phyloP scores from a whole-genome alignment of 2,888 invertebrate genomes.

The Stegana nigrithorax region DNA sequence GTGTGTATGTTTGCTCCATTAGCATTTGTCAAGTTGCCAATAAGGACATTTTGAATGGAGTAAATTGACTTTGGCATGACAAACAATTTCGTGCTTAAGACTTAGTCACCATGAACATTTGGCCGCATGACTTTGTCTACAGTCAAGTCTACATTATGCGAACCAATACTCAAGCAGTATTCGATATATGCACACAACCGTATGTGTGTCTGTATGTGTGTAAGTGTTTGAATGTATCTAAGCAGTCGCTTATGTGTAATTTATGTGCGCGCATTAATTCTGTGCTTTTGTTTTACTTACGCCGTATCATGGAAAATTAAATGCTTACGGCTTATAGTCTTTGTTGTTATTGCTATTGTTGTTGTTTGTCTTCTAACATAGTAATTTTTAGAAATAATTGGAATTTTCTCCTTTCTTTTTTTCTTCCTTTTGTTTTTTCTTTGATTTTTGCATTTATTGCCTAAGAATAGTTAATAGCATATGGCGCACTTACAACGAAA shows the following conservation, averaged over 20 bases:
- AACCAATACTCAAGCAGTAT: too few species aligned
- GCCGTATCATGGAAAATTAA: not conserved
- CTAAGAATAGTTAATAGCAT: too few species aligned
- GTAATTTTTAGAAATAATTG: not conserved
- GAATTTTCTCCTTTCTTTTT: not conserved
- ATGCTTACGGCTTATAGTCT: too few species aligned
- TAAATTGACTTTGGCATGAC: constrained; percentile 59
- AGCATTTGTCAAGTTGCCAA: constrained; percentile 55
- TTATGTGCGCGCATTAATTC: constrained; percentile 31
- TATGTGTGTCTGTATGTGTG: too few species aligned
- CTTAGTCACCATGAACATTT: constrained; percentile 37
- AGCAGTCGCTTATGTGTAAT: too few species aligned
- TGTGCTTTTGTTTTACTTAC: constrained; percentile 6
- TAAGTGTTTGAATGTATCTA: constrained; percentile 1
- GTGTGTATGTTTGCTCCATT: constrained; percentile 32
- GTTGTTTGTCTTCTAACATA: too few species aligned
- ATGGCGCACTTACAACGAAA: too few species aligned
- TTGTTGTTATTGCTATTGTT: constrained; percentile 49
- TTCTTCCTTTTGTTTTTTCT: not conserved
- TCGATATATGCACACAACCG: constrained; percentile 10
- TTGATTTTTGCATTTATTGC: too few species aligned
- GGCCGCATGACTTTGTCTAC: constrained; percentile 45
- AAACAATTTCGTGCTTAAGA: constrained; percentile 42
- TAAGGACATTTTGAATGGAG: constrained; percentile 53
- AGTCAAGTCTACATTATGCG: constrained; percentile 20